Base-by-base conservation (phyloP, 1,140 invertebrate genomes). In the Leptonema lineaticorne region DNA sequence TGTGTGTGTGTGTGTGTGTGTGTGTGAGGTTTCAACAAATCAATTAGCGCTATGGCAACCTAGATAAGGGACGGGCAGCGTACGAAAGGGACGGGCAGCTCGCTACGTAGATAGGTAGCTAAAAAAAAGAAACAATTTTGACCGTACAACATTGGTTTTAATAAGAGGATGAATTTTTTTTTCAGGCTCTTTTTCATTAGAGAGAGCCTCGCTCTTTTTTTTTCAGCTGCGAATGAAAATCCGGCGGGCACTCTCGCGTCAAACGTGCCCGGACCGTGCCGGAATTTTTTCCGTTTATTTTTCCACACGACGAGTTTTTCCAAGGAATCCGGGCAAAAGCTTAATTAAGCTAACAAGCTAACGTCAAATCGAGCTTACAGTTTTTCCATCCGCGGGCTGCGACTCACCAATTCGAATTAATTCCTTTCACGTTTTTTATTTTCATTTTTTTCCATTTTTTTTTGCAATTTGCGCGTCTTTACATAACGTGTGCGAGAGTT, bases 311-410 rank as follows among this genome's bases (percentile, higher is more conserved):
- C 22, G 29, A 69, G 50, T 65, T 56, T 59, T 60, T 50, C n/a
- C 68, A 69, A 65, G 63, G 68, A 50, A 46, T 48, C 48, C 53
- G 24, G 33, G n/a, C 41, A 24, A 59, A 59, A 59, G 68, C 68
- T 69, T 69, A 69, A 69, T 68, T 68, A 68, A 68, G 66, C 68
- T 69, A 69, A 69, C 68, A 41, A 65, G 68, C 68, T 69, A 29
- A 69, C 60, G 27, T 65, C 48, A 33, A 33, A 62, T 45, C 28
- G 57, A 37, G 57, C 30, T 59, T 28, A 59, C 28, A 28, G 28
- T 59, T 59, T 59, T 59, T 37, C 24, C 27, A 9, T 9, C 20
- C 46, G 3, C 29, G 5, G 29, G 5, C 56, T 20, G 56, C 50
- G 69, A 68, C 69, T n/a, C n/a, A n/a, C n/a, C n/a, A n/a, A n/a